phyloP scores from a whole-genome alignment of 2,113 vertebrate species.

The Ginglymostoma cirratum region DNA sequence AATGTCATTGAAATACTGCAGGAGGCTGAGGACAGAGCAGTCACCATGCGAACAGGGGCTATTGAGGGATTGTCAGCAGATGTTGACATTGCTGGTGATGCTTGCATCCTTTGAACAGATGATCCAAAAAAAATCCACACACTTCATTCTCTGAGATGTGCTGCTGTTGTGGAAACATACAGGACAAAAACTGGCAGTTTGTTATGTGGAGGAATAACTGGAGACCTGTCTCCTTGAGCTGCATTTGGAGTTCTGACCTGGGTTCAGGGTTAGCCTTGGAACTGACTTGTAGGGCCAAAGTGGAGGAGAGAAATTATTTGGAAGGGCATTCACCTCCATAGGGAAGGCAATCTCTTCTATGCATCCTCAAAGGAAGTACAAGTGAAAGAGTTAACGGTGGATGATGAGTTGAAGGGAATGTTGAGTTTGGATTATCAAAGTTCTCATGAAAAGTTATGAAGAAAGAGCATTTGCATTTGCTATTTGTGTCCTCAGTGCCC shows the following conservation, averaged over 20 bases:
- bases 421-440: not conserved
- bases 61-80: too few relatives aligned
- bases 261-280: not conserved
- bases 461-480: not conserved
- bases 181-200: not conserved
- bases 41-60: too few relatives aligned
- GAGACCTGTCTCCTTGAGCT: not conserved
- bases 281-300: not conserved
- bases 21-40: not conserved
- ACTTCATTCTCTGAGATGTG: not conserved
- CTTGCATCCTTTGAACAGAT: too few relatives aligned
- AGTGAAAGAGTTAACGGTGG: not conserved
- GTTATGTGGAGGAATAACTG: not conserved
- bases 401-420: not conserved
- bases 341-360: not conserved
- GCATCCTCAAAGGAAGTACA: not conserved
- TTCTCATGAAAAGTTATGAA: not conserved
- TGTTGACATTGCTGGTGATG: too few relatives aligned
- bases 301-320: not conserved
- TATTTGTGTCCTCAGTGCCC: not conserved
- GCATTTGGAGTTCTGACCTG: not conserved
- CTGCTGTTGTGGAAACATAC: not conserved
- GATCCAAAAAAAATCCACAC: not conserved
- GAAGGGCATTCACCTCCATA: not conserved
- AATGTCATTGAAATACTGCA: not conserved